Base-by-base conservation (phyloP, 2,113 vertebrate species). In the human (Homo sapiens) region DNA sequence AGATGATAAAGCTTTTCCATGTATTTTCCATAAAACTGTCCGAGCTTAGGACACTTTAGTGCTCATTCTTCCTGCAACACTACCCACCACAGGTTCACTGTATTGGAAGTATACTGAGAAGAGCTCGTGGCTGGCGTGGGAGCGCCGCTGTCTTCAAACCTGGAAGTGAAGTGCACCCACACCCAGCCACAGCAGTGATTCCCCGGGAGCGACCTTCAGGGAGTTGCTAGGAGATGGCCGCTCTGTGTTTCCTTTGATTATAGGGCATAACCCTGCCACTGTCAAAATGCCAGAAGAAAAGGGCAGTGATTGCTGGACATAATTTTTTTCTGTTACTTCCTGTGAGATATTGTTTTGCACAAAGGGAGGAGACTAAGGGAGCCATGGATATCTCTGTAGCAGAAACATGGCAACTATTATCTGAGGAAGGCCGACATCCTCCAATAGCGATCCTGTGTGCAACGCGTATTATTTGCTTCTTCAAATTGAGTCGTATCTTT, bases 221-320 rank as follows among this genome's bases (percentile, higher is more conserved):
- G 90, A 85, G 97, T 96, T 92, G 95, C 92, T 96, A 97, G 90
- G 97, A 92, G 84, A 96, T 92, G 85, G 64, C 70, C 14, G 1
- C 84, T 96, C 96, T 95, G 83, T 91, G 94, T 98, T 97, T 96
- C 88, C 72, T 97, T 97, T 98, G 98, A 96, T 97, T 97, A 96
- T 5, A 95, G 90, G 94, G 95, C 93, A 96, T 85, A 96, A 96
- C 94, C 11, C 2, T 55, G 40, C 89, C 13, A 50, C 73, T 96
- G 96, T 97, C 96, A 96, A 92, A 85, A 91, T 95, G 94, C 88
- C 97, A 96, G 90, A 70, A 84, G 61, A 0, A 68, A 82, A 55
- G 75, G 43, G 80, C 96, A 90, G 72, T 75, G 78, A 95, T 82
- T 64, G 57, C 89, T 50, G 94, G 88, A 82, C 73, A 48, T 78